These are phyloP conservation scores for Tragelaphus oryx DNA, from an alignment of 2,797 vertebrate genomes.

Conservation along the genomic window DNA sequence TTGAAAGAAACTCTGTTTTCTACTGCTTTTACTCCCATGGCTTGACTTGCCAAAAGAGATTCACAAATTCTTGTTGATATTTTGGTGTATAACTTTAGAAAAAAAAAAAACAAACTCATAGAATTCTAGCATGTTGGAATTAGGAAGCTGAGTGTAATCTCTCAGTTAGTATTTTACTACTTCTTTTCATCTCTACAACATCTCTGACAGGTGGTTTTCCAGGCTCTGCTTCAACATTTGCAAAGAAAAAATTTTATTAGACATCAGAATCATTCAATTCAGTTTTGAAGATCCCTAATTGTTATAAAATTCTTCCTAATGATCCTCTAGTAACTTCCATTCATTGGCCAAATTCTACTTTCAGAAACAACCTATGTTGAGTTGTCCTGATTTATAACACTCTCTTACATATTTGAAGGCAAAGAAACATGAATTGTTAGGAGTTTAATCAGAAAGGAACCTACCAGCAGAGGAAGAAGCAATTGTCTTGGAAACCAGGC, in stretches of 20 bases:
- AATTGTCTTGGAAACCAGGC: not conserved
- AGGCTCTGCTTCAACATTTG: not conserved
- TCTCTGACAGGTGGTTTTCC: not conserved
- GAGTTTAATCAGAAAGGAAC: not conserved
- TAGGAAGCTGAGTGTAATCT: not conserved
- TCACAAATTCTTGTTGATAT: not conserved
- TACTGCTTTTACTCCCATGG: not conserved
- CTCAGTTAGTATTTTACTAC: not conserved
- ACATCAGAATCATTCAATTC: not conserved
- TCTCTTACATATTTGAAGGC: not conserved
- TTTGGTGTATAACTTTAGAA: not conserved
- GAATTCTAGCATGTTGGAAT: not conserved
- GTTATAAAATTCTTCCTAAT: not conserved
- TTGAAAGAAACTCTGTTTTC: not conserved
- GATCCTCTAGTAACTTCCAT: not conserved
- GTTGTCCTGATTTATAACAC: not conserved
- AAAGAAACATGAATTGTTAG: not conserved
- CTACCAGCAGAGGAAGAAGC: not conserved
- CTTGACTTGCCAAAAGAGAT: not conserved
- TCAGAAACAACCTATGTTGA: not conserved
- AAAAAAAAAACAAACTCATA: not conserved
- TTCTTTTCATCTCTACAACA: not conserved
- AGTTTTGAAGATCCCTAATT: slow-evolving; percentile 18
- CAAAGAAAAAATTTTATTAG: not conserved
- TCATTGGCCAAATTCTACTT: not conserved